Evolutionary conservation across 2,113 vertebrate species (phyloP), one percentile per base, ranked within the genome.

Genomic region (Uria lomvia): DNA sequence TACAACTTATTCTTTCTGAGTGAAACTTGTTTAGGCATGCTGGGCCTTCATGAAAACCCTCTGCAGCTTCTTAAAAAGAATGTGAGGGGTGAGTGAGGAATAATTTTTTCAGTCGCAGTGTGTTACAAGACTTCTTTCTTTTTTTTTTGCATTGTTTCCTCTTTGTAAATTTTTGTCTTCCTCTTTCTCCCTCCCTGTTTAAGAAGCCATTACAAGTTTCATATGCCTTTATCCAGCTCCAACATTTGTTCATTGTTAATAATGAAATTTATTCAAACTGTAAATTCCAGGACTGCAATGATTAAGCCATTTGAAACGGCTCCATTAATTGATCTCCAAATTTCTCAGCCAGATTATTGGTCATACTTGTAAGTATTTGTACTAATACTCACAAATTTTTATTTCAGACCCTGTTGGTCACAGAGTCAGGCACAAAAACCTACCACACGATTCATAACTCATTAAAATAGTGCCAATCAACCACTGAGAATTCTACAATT

Each of bases 11-110:
- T 97, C 95, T 96, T 97, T 96, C 77, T 79, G 74, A 91, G 94
- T 95, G 91, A 96, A 96, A 96, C 95, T 97, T 96, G 93, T 96
- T 96, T 96, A 97, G 92, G 68, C 95, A 87, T 97, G 95, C 95
- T 94, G 94, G 49, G 96, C 87, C 81, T 91, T 96, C 94, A 93
- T 96, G 90, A 95, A 95, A 97, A 96, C 95, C 87, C 93, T 95
- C 93, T 90, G 77, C 90, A 95, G 71, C 77, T 96, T 92, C 89
- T 94, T 90, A 52, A 94, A 91, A 96, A 94, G 93, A 96, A 96
- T 90, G 94, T 87, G 91, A 96, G 74, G 94, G 24, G 60, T 81
- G 56, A 95, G 70, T 87, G 89, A 87, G 62, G 94, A 92, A 91
- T 91, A 81, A 68, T 96, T 94, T 96, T 89, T 97, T 90, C 87